Conservation (phyloP, 2,797 vertebrate species). For the Oryzias sinensis region DNA sequence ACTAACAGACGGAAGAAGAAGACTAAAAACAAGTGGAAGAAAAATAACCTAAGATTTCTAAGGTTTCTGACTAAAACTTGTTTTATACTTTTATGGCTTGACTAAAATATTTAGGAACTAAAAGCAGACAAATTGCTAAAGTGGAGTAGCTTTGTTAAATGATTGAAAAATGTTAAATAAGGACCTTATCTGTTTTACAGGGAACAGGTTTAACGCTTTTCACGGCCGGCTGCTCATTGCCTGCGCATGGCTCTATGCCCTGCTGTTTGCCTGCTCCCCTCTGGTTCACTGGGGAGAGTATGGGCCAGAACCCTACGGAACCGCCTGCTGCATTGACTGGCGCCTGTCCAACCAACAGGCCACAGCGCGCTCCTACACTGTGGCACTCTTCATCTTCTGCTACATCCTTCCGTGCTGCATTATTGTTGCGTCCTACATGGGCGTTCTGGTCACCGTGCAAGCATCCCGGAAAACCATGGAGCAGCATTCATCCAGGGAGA, state of each 20-base stretch:
- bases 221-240: conserved; percentile 72
- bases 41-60: too few species aligned
- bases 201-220: conserved; percentile 74
- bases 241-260: conserved; percentile 76
- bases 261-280: conserved; percentile 79
- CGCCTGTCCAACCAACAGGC: conserved; percentile 65
- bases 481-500: conserved; percentile 61
- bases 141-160: neutral
- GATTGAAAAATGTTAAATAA: neutral
- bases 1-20: too few species aligned
- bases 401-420: conserved; percentile 80
- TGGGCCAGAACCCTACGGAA: conserved; percentile 81
- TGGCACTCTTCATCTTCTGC: conserved; percentile 79
- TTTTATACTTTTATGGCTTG: too few species aligned
- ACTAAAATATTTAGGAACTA: too few species aligned
- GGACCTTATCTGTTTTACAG: conserved; percentile 51
- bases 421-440: conserved; percentile 77
- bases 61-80: too few species aligned
- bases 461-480: conserved; percentile 77
- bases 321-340: conserved; percentile 85
- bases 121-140: too few species aligned
- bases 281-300: conserved; percentile 81
- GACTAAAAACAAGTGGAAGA: too few species aligned
- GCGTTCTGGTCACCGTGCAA: conserved; percentile 76
- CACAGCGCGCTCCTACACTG: conserved; percentile 71